These are phyloP conservation scores for Cynopterus sphinx DNA, from an alignment of 2,797 vertebrate genomes.

Conservation along the genomic window DNA sequence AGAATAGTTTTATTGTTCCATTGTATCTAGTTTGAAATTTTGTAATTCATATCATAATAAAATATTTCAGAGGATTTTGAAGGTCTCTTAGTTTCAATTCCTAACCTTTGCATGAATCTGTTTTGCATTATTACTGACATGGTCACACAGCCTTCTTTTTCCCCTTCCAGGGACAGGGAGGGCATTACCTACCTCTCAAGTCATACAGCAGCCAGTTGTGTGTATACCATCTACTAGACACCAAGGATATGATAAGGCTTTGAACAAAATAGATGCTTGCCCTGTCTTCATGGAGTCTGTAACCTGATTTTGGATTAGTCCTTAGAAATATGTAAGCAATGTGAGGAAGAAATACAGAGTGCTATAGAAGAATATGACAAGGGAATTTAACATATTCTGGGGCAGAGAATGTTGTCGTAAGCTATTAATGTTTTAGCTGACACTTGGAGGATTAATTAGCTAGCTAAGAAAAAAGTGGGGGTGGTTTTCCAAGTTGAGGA, in stretches of 20 bases:
- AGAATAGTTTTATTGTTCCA: not conserved
- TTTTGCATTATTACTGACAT: conserved; percentile 11
- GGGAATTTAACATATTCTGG: not conserved
- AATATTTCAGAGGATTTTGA: conserved; percentile 23
- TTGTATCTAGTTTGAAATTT: conserved; percentile 40
- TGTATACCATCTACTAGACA: not conserved
- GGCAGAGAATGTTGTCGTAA: conserved; percentile 15
- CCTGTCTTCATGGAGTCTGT: not conserved
- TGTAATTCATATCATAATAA: conserved; percentile 26
- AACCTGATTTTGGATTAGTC: not conserved
- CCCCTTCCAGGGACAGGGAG: not conserved
- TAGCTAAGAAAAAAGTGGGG: not conserved
- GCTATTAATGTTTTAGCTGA: not conserved
- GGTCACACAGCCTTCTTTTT: not conserved
- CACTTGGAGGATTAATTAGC: not conserved
- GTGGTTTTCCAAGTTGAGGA: not conserved
- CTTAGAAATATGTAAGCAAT: not conserved
- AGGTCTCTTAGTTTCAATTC: not conserved
- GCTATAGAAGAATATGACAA: not conserved
- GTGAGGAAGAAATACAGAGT: not conserved
- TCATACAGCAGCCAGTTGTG: not conserved
- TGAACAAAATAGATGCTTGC: not conserved
- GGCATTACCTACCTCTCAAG: not conserved
- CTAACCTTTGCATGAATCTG: not conserved
- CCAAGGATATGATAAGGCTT: not conserved